phyloP scores from a whole-genome alignment of 2,888 invertebrate species.

The Idaea straminata region DNA sequence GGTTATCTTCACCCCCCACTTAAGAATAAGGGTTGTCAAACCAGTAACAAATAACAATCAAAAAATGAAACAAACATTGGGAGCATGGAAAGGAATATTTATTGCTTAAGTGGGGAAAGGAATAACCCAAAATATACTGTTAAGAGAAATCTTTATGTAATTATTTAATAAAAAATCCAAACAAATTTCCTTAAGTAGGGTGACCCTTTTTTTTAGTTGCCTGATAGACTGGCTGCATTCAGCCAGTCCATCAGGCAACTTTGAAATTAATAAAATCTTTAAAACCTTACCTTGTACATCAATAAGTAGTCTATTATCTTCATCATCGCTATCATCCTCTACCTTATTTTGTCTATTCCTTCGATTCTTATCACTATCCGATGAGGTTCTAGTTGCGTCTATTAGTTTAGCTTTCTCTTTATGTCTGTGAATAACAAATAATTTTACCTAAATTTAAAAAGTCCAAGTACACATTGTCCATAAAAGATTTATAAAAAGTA shows the following conservation, averaged over 20 bases:
- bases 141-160: too few relatives aligned
- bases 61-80: too few relatives aligned
- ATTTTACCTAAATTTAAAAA: not conserved
- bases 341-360: not conserved
- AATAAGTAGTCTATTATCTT: slow-evolving; percentile 41
- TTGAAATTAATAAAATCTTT: not conserved
- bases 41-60: too few relatives aligned
- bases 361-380: not conserved
- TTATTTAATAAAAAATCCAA: too few relatives aligned
- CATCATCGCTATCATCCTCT: slow-evolving; percentile 35
- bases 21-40: too few relatives aligned
- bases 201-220: too few relatives aligned
- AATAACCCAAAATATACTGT: too few relatives aligned
- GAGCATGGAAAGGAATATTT: too few relatives aligned
- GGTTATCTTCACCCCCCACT: not conserved
- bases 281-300: slow-evolving; percentile 30
- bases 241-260: not conserved
- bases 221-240: not conserved
- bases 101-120: too few relatives aligned
- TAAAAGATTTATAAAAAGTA: too few relatives aligned
- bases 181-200: too few relatives aligned
- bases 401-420: not conserved
- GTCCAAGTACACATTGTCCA: not conserved
- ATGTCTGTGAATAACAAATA: not conserved
- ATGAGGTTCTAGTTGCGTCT: not conserved